These are phyloP conservation scores for Cydia fagiglandana DNA, from an alignment of 1,140 invertebrate genomes.

Conservation along the genomic window DNA sequence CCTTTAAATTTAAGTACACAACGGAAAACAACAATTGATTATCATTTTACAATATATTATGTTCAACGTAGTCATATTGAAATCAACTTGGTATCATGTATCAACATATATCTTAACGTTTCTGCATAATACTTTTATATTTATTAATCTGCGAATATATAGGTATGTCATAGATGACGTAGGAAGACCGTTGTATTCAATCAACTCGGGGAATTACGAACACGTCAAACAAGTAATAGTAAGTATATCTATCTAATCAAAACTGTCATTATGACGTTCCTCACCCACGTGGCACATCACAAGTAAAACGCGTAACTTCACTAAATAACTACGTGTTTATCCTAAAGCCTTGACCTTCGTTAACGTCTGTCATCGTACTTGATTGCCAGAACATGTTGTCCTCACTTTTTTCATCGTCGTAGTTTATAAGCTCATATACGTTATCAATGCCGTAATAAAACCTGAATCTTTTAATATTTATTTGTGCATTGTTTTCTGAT, in stretches of 20 bases:
- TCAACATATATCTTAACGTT: too few relatives aligned
- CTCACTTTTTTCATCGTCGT: constrained; percentile 19
- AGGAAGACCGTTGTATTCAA: background rate
- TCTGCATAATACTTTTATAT: background rate
- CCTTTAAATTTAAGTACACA: background rate
- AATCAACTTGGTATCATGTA: background rate
- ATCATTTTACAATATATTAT: too few relatives aligned
- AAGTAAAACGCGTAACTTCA: constrained; percentile 9
- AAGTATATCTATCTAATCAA: background rate
- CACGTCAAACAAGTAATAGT: background rate
- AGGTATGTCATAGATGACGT: background rate
- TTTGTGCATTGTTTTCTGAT: constrained; percentile 17
- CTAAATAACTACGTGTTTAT: constrained; percentile 23
- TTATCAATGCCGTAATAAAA: constrained; percentile 4
- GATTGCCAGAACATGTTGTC: constrained; percentile 26
- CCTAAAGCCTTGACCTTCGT: constrained; percentile 21
- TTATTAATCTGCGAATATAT: too few relatives aligned
- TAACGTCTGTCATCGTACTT: constrained; percentile 27
- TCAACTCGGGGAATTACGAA: background rate
- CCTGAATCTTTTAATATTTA: constrained; percentile 1
- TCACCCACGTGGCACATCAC: background rate
- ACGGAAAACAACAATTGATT: too few relatives aligned
- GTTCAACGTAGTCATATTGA: background rate
- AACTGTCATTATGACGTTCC: background rate
- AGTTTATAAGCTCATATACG: background rate